Evolutionary conservation across 2,888 invertebrate genomes (phyloP).

Genomic region (Xestia rhomboidea): DNA sequence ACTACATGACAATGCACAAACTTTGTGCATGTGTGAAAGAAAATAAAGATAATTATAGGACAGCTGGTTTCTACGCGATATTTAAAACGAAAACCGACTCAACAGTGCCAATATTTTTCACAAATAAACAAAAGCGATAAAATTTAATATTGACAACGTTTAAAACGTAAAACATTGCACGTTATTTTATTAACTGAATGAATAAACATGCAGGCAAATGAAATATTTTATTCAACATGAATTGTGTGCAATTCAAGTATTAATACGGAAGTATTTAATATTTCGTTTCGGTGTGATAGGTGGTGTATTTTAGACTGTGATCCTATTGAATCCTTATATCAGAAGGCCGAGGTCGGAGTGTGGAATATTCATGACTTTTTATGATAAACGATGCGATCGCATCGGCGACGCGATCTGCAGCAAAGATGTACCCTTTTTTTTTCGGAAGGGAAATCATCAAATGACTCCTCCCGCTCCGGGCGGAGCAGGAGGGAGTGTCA

Average conservation of each 20-base stretch:
- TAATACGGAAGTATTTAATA: neutral
- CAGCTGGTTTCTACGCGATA: neutral
- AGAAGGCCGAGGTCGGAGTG: neutral
- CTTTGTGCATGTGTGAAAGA: neutral
- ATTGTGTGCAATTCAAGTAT: constrained; percentile 21
- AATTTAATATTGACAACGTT: constrained; percentile 52
- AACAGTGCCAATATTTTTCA: constrained; percentile 14
- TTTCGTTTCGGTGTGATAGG: constrained; percentile 30
- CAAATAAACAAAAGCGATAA: constrained; percentile 35
- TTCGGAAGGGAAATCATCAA: no score
- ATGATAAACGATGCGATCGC: no score
- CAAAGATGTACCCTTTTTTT: neutral
- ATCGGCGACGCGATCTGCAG: no score
- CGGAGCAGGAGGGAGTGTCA: no score
- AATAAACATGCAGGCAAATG: constrained; percentile 52
- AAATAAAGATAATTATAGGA: neutral
- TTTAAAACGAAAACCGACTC: constrained; percentile 12
- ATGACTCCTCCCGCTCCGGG: no score
- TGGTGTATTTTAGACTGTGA: constrained; percentile 14
- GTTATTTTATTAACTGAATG: constrained; percentile 48
- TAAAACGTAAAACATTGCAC: constrained; percentile 50
- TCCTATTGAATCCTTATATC: constrained; percentile 22
- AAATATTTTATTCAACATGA: constrained; percentile 59
- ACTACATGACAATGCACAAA: neutral
- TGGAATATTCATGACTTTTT: constrained; percentile 15